Conservation (phyloP, 2,113 vertebrate genomes). For the Pampusana beccarii region DNA sequence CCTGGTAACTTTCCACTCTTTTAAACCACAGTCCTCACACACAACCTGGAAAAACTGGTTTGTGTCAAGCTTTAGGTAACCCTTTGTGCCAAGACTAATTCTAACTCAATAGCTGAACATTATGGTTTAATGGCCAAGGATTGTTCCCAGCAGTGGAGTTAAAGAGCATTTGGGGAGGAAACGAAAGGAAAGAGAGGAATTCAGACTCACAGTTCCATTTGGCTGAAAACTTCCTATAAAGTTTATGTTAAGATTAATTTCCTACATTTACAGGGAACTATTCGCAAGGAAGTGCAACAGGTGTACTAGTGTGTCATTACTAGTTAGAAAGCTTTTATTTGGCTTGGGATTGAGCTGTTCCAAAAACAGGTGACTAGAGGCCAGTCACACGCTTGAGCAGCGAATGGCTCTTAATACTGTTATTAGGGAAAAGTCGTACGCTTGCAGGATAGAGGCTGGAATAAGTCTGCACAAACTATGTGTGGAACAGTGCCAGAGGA, state of each 20-base stretch:
- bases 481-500: background rate
- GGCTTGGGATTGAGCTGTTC: background rate
- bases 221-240: conserved; percentile 13
- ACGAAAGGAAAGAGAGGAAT: background rate
- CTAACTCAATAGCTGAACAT: background rate
- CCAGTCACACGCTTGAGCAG: background rate
- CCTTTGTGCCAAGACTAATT: conserved; percentile 11
- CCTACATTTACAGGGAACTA: background rate
- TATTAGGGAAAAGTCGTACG: background rate
- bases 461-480: background rate
- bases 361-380: background rate
- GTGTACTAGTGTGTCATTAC: background rate
- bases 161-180: background rate
- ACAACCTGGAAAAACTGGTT: conserved; percentile 62
- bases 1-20: conserved; percentile 62
- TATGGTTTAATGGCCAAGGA: background rate
- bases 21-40: background rate
- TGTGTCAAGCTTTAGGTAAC: conserved; percentile 19
- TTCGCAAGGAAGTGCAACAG: background rate
- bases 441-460: background rate
- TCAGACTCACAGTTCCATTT: background rate
- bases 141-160: conserved; percentile 3
- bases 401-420: background rate
- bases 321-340: background rate
- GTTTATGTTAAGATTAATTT: background rate